Evolutionary conservation across 30 jellyfish, hydroid and myxozoan species (phyloP).

Genomic region (Pelagia noctiluca): DNA sequence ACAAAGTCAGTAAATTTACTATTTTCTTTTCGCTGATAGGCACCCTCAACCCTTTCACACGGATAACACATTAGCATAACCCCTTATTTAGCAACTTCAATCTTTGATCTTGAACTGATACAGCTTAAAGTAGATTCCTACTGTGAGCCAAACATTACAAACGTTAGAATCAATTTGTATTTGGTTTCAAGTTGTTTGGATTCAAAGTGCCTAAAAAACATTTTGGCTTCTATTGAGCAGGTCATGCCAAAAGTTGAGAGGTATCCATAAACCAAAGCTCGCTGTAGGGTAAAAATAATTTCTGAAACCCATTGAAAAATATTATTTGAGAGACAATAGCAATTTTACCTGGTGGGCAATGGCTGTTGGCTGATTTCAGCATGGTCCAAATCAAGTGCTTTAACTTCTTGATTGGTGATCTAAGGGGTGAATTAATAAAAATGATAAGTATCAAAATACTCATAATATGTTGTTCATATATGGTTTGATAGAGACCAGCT

Average conservation of each 20-base stretch:
- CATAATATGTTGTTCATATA: neutral
- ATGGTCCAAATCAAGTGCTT: conserved; percentile 5
- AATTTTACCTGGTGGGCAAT: conserved; percentile 38
- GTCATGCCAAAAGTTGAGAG: neutral
- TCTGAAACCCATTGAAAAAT: neutral
- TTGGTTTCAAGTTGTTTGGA: neutral
- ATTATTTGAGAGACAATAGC: neutral
- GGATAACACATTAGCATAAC: too few relatives aligned
- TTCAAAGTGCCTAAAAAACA: neutral
- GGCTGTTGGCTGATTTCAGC: conserved; percentile 33
- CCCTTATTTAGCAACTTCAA: too few relatives aligned
- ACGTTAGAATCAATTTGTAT: neutral
- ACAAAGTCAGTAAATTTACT: too few relatives aligned
- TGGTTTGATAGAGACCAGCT: too few relatives aligned
- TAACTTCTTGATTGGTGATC: neutral
- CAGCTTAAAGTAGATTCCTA: too few relatives aligned
- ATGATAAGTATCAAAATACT: neutral
- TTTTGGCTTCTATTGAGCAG: neutral
- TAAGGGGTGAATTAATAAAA: neutral
- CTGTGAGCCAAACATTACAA: too few relatives aligned
- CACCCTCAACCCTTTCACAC: too few relatives aligned
- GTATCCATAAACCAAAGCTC: neutral
- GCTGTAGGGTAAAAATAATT: neutral
- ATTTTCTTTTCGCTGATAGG: too few relatives aligned
- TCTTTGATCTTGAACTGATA: too few relatives aligned